phyloP scores from a whole-genome alignment of 92 coral and sea anemone species.

The Hydrozoanthus gracilis region DNA sequence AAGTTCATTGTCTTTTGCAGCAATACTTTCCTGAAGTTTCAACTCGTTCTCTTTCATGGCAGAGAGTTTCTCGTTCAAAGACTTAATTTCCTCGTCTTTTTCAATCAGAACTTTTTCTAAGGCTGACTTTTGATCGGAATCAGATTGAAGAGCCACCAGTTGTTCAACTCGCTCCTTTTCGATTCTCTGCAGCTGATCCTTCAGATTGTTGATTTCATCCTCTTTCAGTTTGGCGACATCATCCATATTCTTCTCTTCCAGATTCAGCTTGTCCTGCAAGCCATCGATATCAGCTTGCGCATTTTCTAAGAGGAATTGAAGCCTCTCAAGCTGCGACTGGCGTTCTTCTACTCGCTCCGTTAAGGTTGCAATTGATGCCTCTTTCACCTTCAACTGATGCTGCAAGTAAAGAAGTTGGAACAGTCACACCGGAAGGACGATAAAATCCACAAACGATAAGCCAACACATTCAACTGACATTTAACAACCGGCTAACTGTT shows the following conservation, averaged over 20 bases:
- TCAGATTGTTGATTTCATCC: slow-evolving; percentile 54
- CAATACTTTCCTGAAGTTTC: slow-evolving; percentile 12
- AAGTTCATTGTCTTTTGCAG: slow-evolving; percentile 16
- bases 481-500: background rate
- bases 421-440: background rate
- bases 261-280: slow-evolving; percentile 52
- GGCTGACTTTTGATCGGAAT: slow-evolving; percentile 28
- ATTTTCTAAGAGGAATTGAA: slow-evolving; percentile 50
- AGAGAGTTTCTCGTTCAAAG: slow-evolving; percentile 28
- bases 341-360: slow-evolving; percentile 63
- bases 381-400: slow-evolving; percentile 59
- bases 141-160: slow-evolving; percentile 62
- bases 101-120: slow-evolving; percentile 27
- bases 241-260: slow-evolving; percentile 47
- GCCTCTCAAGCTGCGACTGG: slow-evolving; percentile 60
- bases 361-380: slow-evolving; percentile 60
- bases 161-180: slow-evolving; percentile 66
- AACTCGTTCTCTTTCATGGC: background rate
- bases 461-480: background rate
- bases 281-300: slow-evolving; percentile 49
- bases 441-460: background rate
- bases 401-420: slow-evolving; percentile 9
- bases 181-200: slow-evolving; percentile 52
- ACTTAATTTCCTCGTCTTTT: slow-evolving; percentile 29
- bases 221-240: slow-evolving; percentile 62